Evolutionary conservation across 2,888 invertebrate species (phyloP), one percentile per base, ranked within the genome.

Genomic region (Xestia rhomboidea): DNA sequence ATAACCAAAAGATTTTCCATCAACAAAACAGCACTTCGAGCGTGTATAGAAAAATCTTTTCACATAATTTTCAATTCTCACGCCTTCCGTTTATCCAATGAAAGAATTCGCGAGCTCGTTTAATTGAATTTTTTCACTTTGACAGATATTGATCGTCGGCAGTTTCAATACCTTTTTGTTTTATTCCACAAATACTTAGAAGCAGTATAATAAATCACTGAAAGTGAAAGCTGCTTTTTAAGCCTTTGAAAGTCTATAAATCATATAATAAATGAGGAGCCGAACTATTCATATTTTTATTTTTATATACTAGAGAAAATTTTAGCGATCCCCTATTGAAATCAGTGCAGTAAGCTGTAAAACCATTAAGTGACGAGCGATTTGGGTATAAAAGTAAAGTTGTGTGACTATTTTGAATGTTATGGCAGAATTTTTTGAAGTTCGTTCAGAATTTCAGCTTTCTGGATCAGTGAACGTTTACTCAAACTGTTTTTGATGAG

Each of bases 141-240:
- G 95, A 94, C 94, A 94, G 95, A 93, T 95, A 96, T 95, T 95
- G 95, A 95, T 95, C 93, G 94, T 90, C 88, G 88, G 90, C 91
- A 90, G 89, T 92, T 94, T 94, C 93, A 94, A 95, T 94, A 93
- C 93, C 92, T 93, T 92, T 92, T 93, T 94, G 94, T 95, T 95
- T 94, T 92, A 94, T 93, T 94, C 92, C 87, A 91, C 92, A 93
- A 94, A 94, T 93, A 95, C 93, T 94, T 93, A 91, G 89, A 89
- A 87, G 89, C 86, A 83, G 90, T 91, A 92, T 95, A 93, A 95
- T 95, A 95, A 96, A 96, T 95, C 94, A 95, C 93, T 91, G 90
- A 91, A 91, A 93, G 91, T 93, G 92, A 94, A 95, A 93, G 93
- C 91, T 88, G 91, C 91, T 93, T 93, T 94, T 94, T 92, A 94